A percentile compares a stretch with the other conserved stretches of the same genome.
These are phyloP conservation scores for Dallia pectoralis DNA, from an alignment of 2,797 vertebrate genomes.

Conservation along the genomic window DNA sequence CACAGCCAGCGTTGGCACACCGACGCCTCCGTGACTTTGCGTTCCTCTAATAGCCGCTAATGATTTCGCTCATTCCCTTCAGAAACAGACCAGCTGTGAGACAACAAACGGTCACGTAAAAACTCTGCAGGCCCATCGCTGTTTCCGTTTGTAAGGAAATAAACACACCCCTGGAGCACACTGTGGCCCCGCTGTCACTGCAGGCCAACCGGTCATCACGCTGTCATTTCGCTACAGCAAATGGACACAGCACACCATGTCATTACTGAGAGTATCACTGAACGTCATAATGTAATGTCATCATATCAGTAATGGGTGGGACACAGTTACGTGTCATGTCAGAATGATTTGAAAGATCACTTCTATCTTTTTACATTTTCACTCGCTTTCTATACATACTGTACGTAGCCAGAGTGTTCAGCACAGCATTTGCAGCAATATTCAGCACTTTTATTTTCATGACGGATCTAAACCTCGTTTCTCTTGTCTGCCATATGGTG, in stretches of 20 bases:
- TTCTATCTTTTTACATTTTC: no score
- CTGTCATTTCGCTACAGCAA: neutral
- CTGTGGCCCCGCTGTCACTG: neutral
- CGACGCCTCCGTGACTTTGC: neutral
- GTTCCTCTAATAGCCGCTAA: slow-evolving; percentile 6
- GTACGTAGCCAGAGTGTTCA: no score
- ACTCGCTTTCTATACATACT: no score
- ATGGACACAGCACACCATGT: neutral
- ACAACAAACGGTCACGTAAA: neutral
- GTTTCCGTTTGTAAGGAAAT: neutral
- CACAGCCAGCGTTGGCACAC: neutral
- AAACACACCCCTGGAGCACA: neutral
- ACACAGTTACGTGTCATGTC: no score
- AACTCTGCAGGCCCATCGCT: neutral
- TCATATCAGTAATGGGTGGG: no score
- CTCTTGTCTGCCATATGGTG: no score
- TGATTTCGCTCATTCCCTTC: neutral
- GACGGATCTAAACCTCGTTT: no score
- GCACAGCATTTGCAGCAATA: no score
- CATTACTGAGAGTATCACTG: neutral
- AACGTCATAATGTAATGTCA: neutral
- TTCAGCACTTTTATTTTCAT: no score
- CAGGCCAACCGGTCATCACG: neutral
- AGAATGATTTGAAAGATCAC: no score
- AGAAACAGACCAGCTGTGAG: neutral